Conservation (phyloP, 2,797 vertebrate genomes). For the Coregonus suidteri region DNA sequence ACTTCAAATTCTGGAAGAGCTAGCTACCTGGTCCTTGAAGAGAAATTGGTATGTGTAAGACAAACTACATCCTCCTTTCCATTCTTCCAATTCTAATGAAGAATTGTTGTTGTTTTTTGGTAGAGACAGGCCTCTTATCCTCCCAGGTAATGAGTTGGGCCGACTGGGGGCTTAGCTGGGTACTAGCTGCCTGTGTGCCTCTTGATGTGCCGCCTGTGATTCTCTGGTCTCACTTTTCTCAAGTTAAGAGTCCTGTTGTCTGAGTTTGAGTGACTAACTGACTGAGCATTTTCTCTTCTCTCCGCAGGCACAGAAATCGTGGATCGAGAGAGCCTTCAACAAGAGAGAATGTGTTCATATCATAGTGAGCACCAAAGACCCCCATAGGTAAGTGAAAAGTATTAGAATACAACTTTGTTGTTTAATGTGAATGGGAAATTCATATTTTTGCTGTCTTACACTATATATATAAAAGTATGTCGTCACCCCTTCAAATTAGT, state of each 20-base stretch:
- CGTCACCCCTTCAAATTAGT: too few species aligned
- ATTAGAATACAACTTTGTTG: neutral
- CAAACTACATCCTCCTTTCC: neutral
- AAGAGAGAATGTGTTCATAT: conserved; percentile 99
- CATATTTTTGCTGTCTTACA: neutral
- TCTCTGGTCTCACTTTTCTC: neutral
- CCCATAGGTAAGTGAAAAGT: conserved; percentile 88
- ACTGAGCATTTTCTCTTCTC: conserved; percentile 45
- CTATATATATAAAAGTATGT: too few species aligned
- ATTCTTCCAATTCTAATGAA: neutral
- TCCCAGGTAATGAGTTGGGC: neutral
- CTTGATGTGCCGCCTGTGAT: neutral
- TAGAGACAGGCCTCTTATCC: neutral
- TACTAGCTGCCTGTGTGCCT: neutral
- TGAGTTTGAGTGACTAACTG: conserved; percentile 18
- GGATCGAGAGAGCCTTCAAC: conserved; percentile 99
- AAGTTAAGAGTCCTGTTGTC: conserved; percentile 12
- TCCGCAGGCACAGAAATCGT: conserved; percentile 96
- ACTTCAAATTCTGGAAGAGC: too few species aligned
- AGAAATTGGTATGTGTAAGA: neutral
- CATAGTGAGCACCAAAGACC: conserved; percentile 99
- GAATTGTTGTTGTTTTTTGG: neutral
- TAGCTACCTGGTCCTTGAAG: neutral
- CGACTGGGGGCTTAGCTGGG: neutral
- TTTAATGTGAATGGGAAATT: neutral